Base-by-base conservation (phyloP, 2,888 invertebrate genomes). In the Listrodromus nycthemerus region DNA sequence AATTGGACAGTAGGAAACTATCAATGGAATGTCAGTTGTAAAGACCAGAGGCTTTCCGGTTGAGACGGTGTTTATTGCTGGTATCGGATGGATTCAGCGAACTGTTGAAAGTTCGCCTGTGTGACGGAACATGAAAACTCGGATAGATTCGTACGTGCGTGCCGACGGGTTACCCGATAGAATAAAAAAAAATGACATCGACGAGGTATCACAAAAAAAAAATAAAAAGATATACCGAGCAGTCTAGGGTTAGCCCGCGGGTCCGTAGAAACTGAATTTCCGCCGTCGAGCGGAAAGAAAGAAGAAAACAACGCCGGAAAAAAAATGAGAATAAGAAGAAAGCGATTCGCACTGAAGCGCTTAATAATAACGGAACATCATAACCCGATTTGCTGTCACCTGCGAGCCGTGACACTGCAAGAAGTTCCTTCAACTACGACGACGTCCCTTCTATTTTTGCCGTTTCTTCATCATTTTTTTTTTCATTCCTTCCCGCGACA, bases 371-470 rank as follows among this genome's bases (percentile, higher is more conserved):
- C 82, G 84, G 84, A 82, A 80, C 69, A 82, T 84, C 70, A 82
- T 84, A 84, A 86, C 65, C 69, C 80, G 82, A 86, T 86, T 86
- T 85, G 65, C 80, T 82, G 84, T 78, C 82, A 83, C 79, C 82
- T 80, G 82, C 63, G 84, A 86, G 85, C 85, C 86, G 86, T 86
- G 85, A 86, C 86, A 76, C 8, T 71, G 78, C 82, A 77, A 82
- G 74, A 82, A 78, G 30, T 66, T 48, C 37, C 58, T 41, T 52
- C 74, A 83, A 71, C 70, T 67, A 65, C 52, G 67, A 75, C 75
- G 55, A 52, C 63, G 33, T 75, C 67, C 48, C 41, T 80, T 65
- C 50, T 37, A 10, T 66, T 55, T 48, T 74, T 77, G 13, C 41
- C 3, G 66, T 77, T 78, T 66, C n/a, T 61, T 27, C 33, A 33